Evolutionary conservation across 1,140 invertebrate species (phyloP).

Genomic region (Drosophila melanica): DNA sequence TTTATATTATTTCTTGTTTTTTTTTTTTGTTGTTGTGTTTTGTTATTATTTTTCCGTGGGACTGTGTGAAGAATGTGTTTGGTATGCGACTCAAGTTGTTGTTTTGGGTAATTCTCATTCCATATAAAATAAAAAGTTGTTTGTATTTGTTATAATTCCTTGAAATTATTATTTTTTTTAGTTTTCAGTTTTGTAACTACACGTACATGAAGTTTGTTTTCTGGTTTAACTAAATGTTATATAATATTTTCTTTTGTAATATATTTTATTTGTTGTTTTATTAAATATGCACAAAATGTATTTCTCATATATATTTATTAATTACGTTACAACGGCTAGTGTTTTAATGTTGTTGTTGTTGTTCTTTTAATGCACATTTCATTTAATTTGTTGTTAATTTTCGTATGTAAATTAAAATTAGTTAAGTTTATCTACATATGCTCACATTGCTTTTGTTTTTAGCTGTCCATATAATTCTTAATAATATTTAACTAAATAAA

Average conservation of each 20-base stretch:
- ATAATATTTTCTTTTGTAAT: background rate
- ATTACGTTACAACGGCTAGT: constrained; percentile 55
- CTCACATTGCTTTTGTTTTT: constrained; percentile 58
- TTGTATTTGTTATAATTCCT: background rate
- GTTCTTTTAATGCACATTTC: constrained; percentile 27
- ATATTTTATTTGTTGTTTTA: constrained; percentile 10
- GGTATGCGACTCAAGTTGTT: background rate
- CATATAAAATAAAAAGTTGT: constrained; percentile 1
- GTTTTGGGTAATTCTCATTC: background rate
- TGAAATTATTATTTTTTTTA: background rate
- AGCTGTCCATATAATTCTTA: constrained; percentile 65
- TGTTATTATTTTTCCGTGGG: constrained; percentile 8
- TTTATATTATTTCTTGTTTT: constrained; percentile 17
- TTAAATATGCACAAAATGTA: constrained; percentile 20
- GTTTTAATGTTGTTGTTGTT: constrained; percentile 26
- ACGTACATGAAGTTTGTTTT: background rate
- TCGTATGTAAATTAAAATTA: constrained; percentile 66
- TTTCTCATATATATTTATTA: constrained; percentile 36
- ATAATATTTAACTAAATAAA: constrained; percentile 76
- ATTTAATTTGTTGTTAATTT: constrained; percentile 29
- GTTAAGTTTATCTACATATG: constrained; percentile 74
- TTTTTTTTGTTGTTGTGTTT: constrained; percentile 12
- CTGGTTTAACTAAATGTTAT: constrained; percentile 15
- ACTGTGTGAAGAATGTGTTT: constrained; percentile 20
- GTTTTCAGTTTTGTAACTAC: background rate